Base-by-base conservation (phyloP, 1,140 invertebrate species). In the Trinorchestia longiramus region DNA sequence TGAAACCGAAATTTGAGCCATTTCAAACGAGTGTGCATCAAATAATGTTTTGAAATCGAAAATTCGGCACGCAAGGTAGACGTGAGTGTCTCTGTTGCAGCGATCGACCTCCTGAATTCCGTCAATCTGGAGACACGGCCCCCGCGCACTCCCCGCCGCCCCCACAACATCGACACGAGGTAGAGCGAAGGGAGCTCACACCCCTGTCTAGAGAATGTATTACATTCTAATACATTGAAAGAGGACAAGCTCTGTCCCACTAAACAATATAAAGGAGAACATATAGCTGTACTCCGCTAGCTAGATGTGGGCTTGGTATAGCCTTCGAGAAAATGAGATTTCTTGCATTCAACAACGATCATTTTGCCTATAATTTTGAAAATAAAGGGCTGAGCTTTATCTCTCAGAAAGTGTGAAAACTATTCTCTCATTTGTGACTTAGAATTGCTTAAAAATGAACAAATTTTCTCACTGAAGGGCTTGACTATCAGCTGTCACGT, bases 81-180 rank as follows among this genome's bases (percentile, higher is more conserved):
- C 44, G 92, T 44, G 44, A 43, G 44, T 94, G 92, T 94, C 44
- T 94, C 92, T 94, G 41, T 94, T 94, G 43, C 92, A 94, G 92
- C 92, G 92, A 94, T 94, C 92, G 92, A 94, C 92, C 92, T 94
- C 41, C 92, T 94, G 92, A 94, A 94, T 94, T 94, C 92, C 40
- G 92, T 94, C 8, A 94, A 94, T 94, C 44, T 94, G 92, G 92
- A 19, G 44, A 94, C 92, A 6, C 92, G 92, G 43, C 92, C 92
- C 40, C 92, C 92, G 92, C 43, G 92, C 15, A 1, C 92, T 8
- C 92, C 92, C 41, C 92, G 92, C 92, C 44, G 92, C 40, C 92
- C 92, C 43, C 92, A 40, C 43, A 44, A 94, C 92, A 43, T 8
- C 92, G 40, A 94, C 43, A 94, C 92, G 92, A 94, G 92, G 92